Evolutionary conservation across 2,797 vertebrate species (phyloP), one percentile per base, ranked within the genome.

Genomic region (Parauchenoglanis ngamensis): DNA sequence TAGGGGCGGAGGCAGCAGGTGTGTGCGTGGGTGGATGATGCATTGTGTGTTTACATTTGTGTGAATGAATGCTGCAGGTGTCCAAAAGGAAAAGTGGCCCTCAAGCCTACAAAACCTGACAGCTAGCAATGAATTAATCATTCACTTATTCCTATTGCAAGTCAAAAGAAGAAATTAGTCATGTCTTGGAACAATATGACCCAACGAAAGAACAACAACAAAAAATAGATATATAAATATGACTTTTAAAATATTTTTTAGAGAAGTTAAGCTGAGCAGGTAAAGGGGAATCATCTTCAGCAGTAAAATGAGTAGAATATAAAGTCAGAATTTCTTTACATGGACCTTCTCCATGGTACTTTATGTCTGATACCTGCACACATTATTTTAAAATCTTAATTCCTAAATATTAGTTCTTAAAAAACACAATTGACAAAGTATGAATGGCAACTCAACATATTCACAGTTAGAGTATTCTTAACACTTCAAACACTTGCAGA

Each of bases 51-150:
- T 77, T 54, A 77, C n/a, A 54, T 77, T 17, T 19, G 13, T 54
- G 49, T 56, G 75, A 77, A 77, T 31, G n/a, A 56, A 77, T 56
- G n/a, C n/a, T 77, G 52, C 49, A 77, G 52, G 4, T 75, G 44
- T 75, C 31, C 35, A 40, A 70, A 35, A 40, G 17, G 7, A 75
- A 75, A 49, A 6, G 23, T 0, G 3, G 17, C 7, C 17, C 4
- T 17, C 12, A 46, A 44, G 10, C 46, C 70, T 73, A 23, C 4
- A 46, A n/a, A 49, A 75, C 25, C 44, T 75, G 44, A 31, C 15
- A 56, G 75, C 75, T 54, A 31, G 49, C 75, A 31, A 21, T 28
- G 49, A 54, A 77, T 77, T 77, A 77, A 31, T 13, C 8, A 0
- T 77, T 77, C 6, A 0, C 19, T 77, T 56, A 56, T 56, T 19